Conservation (phyloP, 2,797 vertebrate species). For the Pogoniulus pusillus region DNA sequence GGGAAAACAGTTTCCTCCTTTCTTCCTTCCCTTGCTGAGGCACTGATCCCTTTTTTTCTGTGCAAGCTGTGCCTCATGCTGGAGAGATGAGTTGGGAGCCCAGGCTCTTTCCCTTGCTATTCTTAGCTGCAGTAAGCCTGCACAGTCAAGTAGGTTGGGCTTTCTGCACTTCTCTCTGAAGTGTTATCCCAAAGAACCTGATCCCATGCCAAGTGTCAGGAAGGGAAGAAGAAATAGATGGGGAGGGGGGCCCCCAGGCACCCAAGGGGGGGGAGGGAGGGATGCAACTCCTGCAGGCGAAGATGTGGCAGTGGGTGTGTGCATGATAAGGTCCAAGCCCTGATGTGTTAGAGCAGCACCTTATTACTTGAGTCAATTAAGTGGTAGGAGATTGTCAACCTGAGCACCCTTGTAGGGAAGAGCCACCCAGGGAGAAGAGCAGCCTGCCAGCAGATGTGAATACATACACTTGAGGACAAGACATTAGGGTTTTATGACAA, state of each 20-base stretch:
- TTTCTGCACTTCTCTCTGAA: background rate
- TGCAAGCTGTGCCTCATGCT: background rate
- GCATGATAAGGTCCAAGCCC: background rate
- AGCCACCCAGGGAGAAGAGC: background rate
- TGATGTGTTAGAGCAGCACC: background rate
- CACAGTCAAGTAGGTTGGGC: fast-evolving
- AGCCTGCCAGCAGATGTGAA: background rate
- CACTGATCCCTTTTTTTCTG: background rate
- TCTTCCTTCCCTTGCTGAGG: background rate
- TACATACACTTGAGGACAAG: background rate
- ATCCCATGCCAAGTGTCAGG: background rate
- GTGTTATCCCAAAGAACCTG: background rate
- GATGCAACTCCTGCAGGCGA: background rate
- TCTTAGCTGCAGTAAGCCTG: background rate
- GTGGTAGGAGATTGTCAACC: background rate
- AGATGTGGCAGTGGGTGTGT: background rate
- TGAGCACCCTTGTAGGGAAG: background rate
- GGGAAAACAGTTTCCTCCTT: background rate
- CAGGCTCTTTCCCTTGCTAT: background rate
- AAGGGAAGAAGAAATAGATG: background rate
- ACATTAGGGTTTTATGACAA: background rate
- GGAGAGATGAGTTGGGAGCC: background rate
- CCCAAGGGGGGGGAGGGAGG: background rate
- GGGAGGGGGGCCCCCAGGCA: fast-evolving
- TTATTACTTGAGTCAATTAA: background rate